These are phyloP conservation scores for Nomada ruficornis DNA, from an alignment of 2,888 invertebrate genomes.

Conservation along the genomic window DNA sequence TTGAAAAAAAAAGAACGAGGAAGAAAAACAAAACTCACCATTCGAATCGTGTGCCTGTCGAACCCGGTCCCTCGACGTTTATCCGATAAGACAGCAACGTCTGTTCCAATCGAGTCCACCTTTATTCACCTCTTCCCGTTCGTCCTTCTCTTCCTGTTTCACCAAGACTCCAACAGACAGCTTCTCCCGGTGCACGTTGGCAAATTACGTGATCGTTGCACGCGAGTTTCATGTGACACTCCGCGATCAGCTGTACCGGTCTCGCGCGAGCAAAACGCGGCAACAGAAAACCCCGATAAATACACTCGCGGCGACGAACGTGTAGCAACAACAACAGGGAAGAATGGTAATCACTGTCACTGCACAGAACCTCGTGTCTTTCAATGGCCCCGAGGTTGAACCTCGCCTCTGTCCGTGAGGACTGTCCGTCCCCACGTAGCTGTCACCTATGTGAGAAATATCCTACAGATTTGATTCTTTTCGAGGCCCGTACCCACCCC, in stretches of 20 bases:
- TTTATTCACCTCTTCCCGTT: slow-evolving; percentile 2
- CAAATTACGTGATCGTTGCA: slow-evolving; percentile 21
- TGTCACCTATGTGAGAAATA: neutral
- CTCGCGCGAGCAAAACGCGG: neutral
- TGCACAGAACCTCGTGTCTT: slow-evolving; percentile 7
- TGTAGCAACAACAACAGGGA: neutral
- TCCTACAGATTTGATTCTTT: neutral
- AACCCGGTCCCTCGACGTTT: slow-evolving; percentile 42
- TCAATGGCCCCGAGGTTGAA: no score
- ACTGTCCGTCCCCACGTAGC: neutral
- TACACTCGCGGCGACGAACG: slow-evolving; percentile 11
- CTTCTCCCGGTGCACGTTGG: slow-evolving; percentile 15
- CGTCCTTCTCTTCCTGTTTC: neutral
- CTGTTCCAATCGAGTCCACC: slow-evolving; percentile 36
- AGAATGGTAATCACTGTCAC: slow-evolving; percentile 21
- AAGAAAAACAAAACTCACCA: slow-evolving; percentile 58
- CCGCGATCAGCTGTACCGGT: slow-evolving; percentile 33
- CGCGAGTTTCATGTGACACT: slow-evolving; percentile 17
- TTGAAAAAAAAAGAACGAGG: neutral
- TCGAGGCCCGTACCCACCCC: slow-evolving; percentile 33
- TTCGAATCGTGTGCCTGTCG: slow-evolving; percentile 52
- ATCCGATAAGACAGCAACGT: slow-evolving; percentile 58
- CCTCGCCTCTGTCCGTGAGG: no score
- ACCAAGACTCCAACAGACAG: neutral
- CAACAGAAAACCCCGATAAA: neutral